These are phyloP conservation scores for Gephyroberyx darwinii DNA, from an alignment of 2,797 vertebrate species.

Conservation along the genomic window DNA sequence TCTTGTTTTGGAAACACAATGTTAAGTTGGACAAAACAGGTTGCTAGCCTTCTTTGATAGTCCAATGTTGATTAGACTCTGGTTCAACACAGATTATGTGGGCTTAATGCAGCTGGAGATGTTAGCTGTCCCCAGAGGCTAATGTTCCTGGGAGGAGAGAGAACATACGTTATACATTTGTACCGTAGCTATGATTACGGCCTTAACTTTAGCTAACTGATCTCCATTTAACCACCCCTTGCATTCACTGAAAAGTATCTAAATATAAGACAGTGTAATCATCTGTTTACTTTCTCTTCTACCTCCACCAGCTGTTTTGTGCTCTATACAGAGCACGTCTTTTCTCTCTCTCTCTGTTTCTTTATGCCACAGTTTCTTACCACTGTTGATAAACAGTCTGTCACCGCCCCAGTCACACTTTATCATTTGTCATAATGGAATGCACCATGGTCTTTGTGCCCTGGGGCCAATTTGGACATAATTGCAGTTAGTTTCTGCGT, in stretches of 20 bases:
- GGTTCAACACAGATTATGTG: constrained; percentile 54
- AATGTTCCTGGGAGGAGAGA: constrained; percentile 51
- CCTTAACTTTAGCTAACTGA: constrained; percentile 22
- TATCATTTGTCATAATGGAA: constrained; percentile 61
- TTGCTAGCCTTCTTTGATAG: constrained; percentile 17
- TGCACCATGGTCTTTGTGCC: constrained; percentile 44
- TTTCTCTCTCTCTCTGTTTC: constrained; percentile 14
- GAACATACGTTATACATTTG: constrained; percentile 51
- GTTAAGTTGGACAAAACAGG: constrained; percentile 36
- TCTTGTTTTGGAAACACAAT: constrained; percentile 50
- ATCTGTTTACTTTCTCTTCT: constrained; percentile 66
- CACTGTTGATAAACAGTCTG: constrained; percentile 53
- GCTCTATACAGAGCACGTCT: constrained; percentile 24
- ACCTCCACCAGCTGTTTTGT: constrained; percentile 68
- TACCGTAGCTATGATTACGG: constrained; percentile 39
- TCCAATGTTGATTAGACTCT: constrained; percentile 47
- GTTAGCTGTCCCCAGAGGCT: constrained; percentile 47
- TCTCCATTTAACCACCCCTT: constrained; percentile 48
- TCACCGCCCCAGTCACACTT: constrained; percentile 60
- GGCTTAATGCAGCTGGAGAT: constrained; percentile 37
- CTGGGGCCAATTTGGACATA: constrained; percentile 41
- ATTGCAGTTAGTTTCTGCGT: constrained; percentile 39
- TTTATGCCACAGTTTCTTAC: constrained; percentile 50
- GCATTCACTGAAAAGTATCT: constrained; percentile 25
- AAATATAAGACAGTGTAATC: constrained; percentile 40